phyloP scores from a whole-genome alignment of 2,888 invertebrate genomes.

The Plebejus argus region DNA sequence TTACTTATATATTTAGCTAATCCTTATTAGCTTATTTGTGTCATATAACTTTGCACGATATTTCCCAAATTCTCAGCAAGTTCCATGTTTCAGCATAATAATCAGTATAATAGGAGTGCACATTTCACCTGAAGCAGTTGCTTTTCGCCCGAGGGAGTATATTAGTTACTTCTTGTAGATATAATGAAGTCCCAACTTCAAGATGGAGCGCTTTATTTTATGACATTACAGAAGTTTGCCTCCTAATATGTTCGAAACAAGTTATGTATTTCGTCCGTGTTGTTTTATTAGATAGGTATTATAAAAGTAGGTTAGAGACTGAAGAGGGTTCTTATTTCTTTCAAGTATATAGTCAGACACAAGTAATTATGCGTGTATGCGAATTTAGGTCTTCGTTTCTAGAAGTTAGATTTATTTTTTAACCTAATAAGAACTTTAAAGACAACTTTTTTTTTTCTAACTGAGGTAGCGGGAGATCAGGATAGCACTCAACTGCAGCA shows the following conservation, averaged over 20 bases:
- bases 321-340: not conserved
- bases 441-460: too few relatives aligned
- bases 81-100: not conserved
- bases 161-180: conserved; percentile 6
- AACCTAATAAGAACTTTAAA: too few relatives aligned
- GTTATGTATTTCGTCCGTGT: not conserved
- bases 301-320: not conserved
- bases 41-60: not conserved
- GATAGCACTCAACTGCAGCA: too few relatives aligned
- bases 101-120: not conserved
- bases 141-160: not conserved
- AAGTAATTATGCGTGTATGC: not conserved
- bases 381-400: too few relatives aligned
- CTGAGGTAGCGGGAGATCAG: too few relatives aligned
- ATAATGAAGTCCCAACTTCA: conserved; percentile 10
- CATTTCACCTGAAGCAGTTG: not conserved
- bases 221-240: conserved; percentile 1
- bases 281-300: not conserved
- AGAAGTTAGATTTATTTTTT: too few relatives aligned
- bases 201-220: conserved; percentile 6
- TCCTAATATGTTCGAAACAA: not conserved
- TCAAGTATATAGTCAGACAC: not conserved
- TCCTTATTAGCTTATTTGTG: not conserved
- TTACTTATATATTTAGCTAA: too few relatives aligned
- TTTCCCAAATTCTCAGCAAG: not conserved